Evolutionary conservation across 2,797 vertebrate genomes (phyloP).

Genomic region (Thripadectes ignobilis): DNA sequence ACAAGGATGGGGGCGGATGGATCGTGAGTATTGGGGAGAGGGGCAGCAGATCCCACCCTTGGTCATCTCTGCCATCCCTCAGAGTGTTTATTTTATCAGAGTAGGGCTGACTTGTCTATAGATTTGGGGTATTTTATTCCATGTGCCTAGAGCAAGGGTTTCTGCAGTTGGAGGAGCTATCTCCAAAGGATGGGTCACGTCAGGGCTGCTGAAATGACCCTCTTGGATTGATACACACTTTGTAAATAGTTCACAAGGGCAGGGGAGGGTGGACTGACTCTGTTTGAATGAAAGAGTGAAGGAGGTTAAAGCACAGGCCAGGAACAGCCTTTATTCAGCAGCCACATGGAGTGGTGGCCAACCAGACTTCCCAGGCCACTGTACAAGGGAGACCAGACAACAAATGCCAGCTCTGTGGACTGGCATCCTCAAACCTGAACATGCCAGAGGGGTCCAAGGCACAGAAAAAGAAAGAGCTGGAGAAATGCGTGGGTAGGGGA

Average conservation of each 20-base stretch:
- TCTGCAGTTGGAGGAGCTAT: not conserved
- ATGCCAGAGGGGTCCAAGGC: not conserved
- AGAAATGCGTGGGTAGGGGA: not conserved
- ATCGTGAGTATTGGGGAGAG: conserved; percentile 83
- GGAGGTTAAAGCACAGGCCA: not conserved
- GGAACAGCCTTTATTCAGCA: not conserved
- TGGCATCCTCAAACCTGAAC: not conserved
- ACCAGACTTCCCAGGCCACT: not conserved
- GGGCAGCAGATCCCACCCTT: not conserved
- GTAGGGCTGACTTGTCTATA: not conserved
- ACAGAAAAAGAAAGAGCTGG: not conserved
- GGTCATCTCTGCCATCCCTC: not conserved
- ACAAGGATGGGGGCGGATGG: conserved; percentile 92
- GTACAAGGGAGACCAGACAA: not conserved
- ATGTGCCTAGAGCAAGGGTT: not conserved
- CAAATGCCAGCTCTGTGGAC: not conserved
- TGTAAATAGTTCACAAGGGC: not conserved
- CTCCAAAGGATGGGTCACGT: not conserved
- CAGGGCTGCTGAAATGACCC: not conserved
- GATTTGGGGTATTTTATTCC: not conserved
- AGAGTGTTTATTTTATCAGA: rapidly evolving
- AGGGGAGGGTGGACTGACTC: not conserved
- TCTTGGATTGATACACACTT: not conserved
- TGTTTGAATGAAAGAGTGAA: not conserved
- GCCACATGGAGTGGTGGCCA: rapidly evolving